Evolutionary conservation across 2,113 vertebrate genomes (phyloP).

Genomic region (Onychostruthus taczanowskii): DNA sequence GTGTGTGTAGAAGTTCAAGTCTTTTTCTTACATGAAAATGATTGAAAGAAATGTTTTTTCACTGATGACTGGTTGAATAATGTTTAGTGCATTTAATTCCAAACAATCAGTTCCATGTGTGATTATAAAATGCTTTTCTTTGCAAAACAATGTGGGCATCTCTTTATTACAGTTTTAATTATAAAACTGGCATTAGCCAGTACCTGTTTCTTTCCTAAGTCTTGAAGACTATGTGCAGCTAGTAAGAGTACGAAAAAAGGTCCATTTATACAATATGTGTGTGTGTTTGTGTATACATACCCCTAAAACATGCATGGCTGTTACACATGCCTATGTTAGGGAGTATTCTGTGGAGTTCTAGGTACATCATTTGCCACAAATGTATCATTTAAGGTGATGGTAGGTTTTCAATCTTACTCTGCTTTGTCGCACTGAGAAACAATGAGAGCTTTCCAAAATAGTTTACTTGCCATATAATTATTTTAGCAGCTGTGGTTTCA

Average conservation of each 20-base stretch:
- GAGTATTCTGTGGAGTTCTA: neutral
- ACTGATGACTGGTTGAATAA: constrained; percentile 2
- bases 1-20: neutral
- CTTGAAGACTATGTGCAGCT: neutral
- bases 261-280: neutral
- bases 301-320: neutral
- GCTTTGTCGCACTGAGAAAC: neutral
- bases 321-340: neutral
- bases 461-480: constrained; percentile 23
- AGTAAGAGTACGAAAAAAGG: neutral
- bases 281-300: neutral
- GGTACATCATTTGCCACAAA: neutral
- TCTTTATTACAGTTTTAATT: neutral
- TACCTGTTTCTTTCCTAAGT: neutral
- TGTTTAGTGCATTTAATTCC: constrained; percentile 23
- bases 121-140: neutral
- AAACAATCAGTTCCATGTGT: neutral
- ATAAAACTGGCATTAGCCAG: too few species aligned
- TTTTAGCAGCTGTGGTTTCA: constrained; percentile 56
- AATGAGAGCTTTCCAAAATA: constrained; percentile 11
- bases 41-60: constrained; percentile 3
- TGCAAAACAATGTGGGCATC: neutral
- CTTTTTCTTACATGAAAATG: constrained; percentile 36
- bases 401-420: neutral
- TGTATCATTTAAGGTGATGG: neutral